Evolutionary conservation across 2,888 invertebrate species (phyloP).

Genomic region (Tachina grossa): DNA sequence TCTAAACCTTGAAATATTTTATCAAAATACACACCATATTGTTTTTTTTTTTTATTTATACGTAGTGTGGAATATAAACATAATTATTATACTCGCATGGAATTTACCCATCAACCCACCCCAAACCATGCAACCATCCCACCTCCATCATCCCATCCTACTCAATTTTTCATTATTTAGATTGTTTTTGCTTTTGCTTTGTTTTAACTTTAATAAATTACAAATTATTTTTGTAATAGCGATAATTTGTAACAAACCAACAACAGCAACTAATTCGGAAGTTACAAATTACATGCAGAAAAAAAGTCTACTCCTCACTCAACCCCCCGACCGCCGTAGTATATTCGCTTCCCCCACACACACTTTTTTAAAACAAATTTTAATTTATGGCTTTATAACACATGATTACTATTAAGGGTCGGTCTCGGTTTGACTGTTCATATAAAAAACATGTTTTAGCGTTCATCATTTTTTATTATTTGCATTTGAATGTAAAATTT

Average conservation of each 20-base stretch:
- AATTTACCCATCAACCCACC: not conserved
- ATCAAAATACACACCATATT: constrained; percentile 29
- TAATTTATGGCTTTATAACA: constrained; percentile 19
- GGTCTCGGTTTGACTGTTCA: not conserved
- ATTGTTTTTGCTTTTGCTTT: not conserved
- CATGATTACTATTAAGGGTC: constrained; percentile 14
- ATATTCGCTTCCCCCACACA: not conserved
- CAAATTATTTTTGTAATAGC: constrained; percentile 39
- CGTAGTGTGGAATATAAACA: not conserved
- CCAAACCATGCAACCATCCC: not conserved
- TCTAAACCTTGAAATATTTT: constrained; percentile 36
- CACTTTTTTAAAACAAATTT: constrained; percentile 2
- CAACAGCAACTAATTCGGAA: constrained; percentile 61
- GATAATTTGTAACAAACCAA: constrained; percentile 61
- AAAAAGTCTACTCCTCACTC: not conserved
- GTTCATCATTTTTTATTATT: constrained; percentile 26
- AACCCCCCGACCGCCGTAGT: not conserved
- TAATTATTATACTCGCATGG: not conserved
- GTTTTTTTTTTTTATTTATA: not conserved
- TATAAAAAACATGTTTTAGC: constrained; percentile 3
- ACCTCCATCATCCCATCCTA: not conserved
- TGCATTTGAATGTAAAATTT: constrained; percentile 41
- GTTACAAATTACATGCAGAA: constrained; percentile 54
- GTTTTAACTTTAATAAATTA: constrained; percentile 11
- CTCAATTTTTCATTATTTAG: not conserved